phyloP scores from a whole-genome alignment of 2,797 vertebrate species.

The Saxicola maurus region DNA sequence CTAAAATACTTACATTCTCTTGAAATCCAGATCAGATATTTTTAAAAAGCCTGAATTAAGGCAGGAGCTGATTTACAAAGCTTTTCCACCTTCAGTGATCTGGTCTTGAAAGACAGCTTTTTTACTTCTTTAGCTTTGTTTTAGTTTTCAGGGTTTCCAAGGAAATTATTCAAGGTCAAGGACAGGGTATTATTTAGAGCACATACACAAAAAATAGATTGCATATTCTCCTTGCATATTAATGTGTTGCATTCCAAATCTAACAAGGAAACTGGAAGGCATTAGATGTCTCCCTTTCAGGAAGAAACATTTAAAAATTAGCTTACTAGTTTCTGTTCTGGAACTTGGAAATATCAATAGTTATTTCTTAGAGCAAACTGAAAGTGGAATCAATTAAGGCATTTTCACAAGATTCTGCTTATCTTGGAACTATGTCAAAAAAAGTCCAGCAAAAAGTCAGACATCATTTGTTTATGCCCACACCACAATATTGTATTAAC shows the following conservation, averaged over 20 bases:
- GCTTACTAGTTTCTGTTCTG: not conserved
- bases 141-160: not conserved
- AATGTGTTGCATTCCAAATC: not conserved
- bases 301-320: not conserved
- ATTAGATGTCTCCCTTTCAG: not conserved
- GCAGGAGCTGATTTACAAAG: not conserved
- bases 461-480: not conserved
- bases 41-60: not conserved
- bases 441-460: not conserved
- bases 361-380: not conserved
- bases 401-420: not conserved
- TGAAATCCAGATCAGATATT: not conserved
- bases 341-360: not conserved
- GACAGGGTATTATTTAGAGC: not conserved
- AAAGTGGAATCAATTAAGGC: not conserved
- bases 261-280: not conserved
- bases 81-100: not conserved
- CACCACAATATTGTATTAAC: not conserved
- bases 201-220: not conserved
- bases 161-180: constrained; percentile 24
- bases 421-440: not conserved
- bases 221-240: not conserved
- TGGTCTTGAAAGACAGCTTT: not conserved
- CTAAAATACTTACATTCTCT: not conserved
- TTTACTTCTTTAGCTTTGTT: not conserved